Base-by-base conservation (phyloP, 2,888 invertebrate genomes). In the Thymelicus acteon region DNA sequence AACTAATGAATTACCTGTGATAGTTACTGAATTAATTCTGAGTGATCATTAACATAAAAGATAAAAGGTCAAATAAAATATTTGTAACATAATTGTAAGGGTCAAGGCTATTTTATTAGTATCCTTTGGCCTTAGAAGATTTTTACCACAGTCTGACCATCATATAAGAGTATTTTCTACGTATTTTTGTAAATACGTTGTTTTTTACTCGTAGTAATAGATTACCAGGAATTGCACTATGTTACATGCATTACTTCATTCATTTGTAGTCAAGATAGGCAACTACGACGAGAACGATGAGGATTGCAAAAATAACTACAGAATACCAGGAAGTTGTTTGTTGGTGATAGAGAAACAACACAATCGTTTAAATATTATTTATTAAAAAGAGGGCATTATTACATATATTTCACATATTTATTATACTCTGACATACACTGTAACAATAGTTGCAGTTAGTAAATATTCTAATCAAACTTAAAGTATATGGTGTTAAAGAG, bases 1-100 rank as follows among this genome's bases (percentile, higher is more conserved):
- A 54, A 71, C 52, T 54, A 60, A 61, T 66, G 24, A 73, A 60
- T 57, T 13, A 37, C 6, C 1, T 19, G 31, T 57, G 6, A 57
- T 54, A 24, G 54, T 10, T 37, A 37, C 13, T 6, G 12, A 15
- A 13, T 57, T 57, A 13, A 0, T 13, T 13, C 57, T 57, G 7
- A 10, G 24, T 31, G 24, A 8, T 54, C 54, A 24, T 24, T 24
- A 12, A 2, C 10, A 12, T 54, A 31, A 24, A 54, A 54, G 4
- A 12, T 54, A 54, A 24, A 54, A 54, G 24, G 54, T 54, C 54
- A 54, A 12, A 52, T 54, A 54, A 54, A 24, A 54, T 52, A 15
- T 52, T 52, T 19, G 7, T 52, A 12, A 15, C 49, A 19, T 49
- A 15, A 0, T 52, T 3, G 49, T 52, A 52, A 52, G 15, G 13